Base-by-base conservation (phyloP, 2,888 invertebrate genomes). In the Himalopsyche anomala region DNA sequence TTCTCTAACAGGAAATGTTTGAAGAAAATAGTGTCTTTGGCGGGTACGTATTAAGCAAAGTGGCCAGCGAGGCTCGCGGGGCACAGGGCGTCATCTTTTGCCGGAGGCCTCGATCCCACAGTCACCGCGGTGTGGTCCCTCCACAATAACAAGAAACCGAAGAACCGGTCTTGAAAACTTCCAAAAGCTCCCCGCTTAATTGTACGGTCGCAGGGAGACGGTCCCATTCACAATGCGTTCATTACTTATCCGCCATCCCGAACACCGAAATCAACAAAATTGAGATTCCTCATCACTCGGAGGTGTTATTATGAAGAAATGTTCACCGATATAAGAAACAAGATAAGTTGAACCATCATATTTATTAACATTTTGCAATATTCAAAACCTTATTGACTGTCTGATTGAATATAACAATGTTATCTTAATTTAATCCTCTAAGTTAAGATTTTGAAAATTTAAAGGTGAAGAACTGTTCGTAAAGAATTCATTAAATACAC, bases 131-230 rank as follows among this genome's bases (percentile, higher is more conserved):
- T 74, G 74, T 74, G 74, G 74, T 74, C 74, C 74, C 74, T 36
- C 62, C 28, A 62, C 62, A 62, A 62, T 28, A 62, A n/a, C 19
- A 28, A 62, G 62, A 62, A 28, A 19, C 74, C 74, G 74, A 36
- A 74, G 38, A 74, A 74, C 74, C 74, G 74, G 74, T 74, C 74
- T 36, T 38, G 28, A 36, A 15, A 51, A 36, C 74, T 74, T 74
- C 74, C 74, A 74, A 74, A 74, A 74, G 74, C 74, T 74, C 74
- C 74, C 74, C 74, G 74, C 74, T 38, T 74, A 38, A 74, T 74
- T 74, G 74, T 74, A 36, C 74, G 74, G 12, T 36, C 74, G 36
- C 28, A 36, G 5, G 74, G 15, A 74, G 74, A 74, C 36, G 74
- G 74, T 74, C 74, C 74, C 74, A 74, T 74, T 74, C 74, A 74